Evolutionary conservation across 2,888 invertebrate genomes (phyloP).

Genomic region (Phalera bucephala): DNA sequence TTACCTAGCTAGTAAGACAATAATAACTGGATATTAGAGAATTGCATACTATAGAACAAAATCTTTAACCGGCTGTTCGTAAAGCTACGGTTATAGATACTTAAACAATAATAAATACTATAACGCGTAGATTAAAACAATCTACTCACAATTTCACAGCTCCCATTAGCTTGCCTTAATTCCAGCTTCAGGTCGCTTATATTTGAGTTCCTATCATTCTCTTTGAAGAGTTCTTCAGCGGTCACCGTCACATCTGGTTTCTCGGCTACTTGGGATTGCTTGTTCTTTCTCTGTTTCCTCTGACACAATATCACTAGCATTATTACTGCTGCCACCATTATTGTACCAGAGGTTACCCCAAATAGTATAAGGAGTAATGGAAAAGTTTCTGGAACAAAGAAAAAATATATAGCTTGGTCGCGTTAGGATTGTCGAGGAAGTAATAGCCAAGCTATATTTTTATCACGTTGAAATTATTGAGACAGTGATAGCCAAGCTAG

Average conservation of each 20-base stretch:
- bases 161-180: slow-evolving; percentile 91
- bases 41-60: too few species aligned
- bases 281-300: slow-evolving; percentile 84
- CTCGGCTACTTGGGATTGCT: slow-evolving; percentile 70
- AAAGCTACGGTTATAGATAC: too few species aligned
- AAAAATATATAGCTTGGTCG: too few species aligned
- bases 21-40: too few species aligned
- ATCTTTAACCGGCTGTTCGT: too few species aligned
- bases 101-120: too few species aligned
- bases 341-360: slow-evolving; percentile 93
- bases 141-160: slow-evolving; percentile 88
- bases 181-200: slow-evolving; percentile 96
- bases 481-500: too few species aligned
- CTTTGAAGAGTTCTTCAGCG: slow-evolving; percentile 83
- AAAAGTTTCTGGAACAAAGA: slow-evolving; percentile 86
- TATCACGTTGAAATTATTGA: too few species aligned
- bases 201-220: slow-evolving; percentile 95
- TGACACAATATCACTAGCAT: slow-evolving; percentile 93
- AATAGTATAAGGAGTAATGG: slow-evolving; percentile 92
- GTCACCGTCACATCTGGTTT: slow-evolving; percentile 84
- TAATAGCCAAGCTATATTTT: too few species aligned
- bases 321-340: slow-evolving; percentile 91
- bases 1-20: too few species aligned
- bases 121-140: too few species aligned
- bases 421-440: too few species aligned